Base-by-base conservation (phyloP, 2,888 invertebrate genomes). In the Ctenicera cuprea region DNA sequence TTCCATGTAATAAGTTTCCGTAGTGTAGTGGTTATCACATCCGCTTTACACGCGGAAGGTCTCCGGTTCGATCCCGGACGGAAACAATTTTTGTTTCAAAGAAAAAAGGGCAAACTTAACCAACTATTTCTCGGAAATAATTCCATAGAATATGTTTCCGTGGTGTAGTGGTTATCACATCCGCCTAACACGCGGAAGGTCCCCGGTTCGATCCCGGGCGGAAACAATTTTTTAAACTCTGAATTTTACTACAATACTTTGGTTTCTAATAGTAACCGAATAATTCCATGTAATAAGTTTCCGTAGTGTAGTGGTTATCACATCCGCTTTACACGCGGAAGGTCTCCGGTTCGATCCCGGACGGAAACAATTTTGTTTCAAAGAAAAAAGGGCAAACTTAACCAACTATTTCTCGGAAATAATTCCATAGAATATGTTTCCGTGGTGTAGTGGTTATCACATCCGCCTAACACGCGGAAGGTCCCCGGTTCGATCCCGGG, bases 291-390 rank as follows among this genome's bases (percentile, higher is more conserved):
- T 3, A 52, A 52, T 11, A 26, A 4, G 52, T 52, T 52, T 52
- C 52, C 52, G 52, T 52, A n/a, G 93, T 93, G 93, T 93, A 94
- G 94, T 92, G 94, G 94, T 94, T 94, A 94, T 94, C 94, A 94
- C 94, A 93, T 93, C 93, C 93, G 94, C 94, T 93, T 94, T 93
- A 94, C 94, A 94, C 94, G 94, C 94, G 93, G 93, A 93, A 94
- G 94, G 94, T 91, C 94, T 93, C 93, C 93, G 93, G 94, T 94
- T 94, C 93, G 93, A 94, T 92, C 93, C 93, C 93, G 93, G 93
- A 93, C 93, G 93, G 91, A 93, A 93, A 93, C 93, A 93, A 26
- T 68, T 65, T 54, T 20, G 5, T 26, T 26, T 26, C 26, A 3
- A 2, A 26, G 26, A 26, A 26, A 26, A 26, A 26, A 26, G 2